Evolutionary conservation across 2,113 vertebrate genomes (phyloP), one percentile per base, ranked within the genome.

Genomic region (Lethenteron camtschaticum): DNA sequence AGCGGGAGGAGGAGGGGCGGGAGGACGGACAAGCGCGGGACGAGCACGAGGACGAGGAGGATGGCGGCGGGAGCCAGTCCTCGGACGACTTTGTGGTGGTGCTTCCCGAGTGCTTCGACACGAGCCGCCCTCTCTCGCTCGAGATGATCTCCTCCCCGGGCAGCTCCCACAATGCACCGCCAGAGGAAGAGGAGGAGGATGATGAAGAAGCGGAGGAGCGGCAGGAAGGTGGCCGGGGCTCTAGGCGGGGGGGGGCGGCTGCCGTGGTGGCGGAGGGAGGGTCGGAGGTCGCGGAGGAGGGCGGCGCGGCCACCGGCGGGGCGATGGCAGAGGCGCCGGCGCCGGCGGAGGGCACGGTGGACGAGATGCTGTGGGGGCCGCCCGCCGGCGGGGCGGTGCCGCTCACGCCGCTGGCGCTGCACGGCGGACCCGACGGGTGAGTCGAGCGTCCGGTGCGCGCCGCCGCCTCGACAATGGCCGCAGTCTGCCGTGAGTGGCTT

Each of bases 11-110:
- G 9, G 77, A 73, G 8, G 73, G 73, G 69, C 75, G 74, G 2
- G 41, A 41, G 41, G 41, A 41, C 1, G 41, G 41, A 41, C 41
- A 6, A 41, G 41, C 41, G 5, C 41, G 41, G 41, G 78, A 76
- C 58, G 81, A 75, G 59, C 83, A 78, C 3, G 75, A 82, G 2
- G 16, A n/a, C 12, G 20, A 41, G 55, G 18, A 56, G 57, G 63
- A 16, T 55, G 18, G 8, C 57, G 4, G 5, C 20, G 9, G 10
- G 16, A 9, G 68, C 18, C 16, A 11, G 63, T 90, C 89, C 2
- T 88, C 87, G 0, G 91, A 96, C 76, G 91, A 96, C 75, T 95
- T 90, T 70, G 89, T 95, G 77, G 87, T 96, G 56, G 84, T 95
- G 74, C 85, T 96, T 55, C 91, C 91, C 0, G 90, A 95, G 74